phyloP scores from a whole-genome alignment of 2,113 vertebrate genomes.

The Nesogale talazaci region DNA sequence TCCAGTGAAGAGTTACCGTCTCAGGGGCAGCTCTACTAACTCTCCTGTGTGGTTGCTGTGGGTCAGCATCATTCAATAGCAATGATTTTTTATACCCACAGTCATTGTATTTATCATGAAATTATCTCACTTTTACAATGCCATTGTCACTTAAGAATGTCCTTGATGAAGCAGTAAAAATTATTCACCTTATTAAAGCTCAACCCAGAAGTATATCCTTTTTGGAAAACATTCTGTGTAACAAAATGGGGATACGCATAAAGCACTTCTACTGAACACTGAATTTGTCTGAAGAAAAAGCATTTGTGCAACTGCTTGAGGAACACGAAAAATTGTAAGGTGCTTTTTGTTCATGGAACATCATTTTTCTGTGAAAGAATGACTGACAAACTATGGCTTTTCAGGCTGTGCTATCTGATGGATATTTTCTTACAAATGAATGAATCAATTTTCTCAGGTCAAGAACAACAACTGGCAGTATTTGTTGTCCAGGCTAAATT shows the following conservation, averaged over 20 bases:
- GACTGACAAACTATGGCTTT: neutral
- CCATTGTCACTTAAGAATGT: neutral
- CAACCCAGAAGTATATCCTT: neutral
- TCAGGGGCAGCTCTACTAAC: no score
- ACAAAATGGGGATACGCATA: neutral
- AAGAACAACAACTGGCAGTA: neutral
- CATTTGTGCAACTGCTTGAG: neutral
- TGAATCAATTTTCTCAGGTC: neutral
- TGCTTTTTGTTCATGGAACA: neutral
- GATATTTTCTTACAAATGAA: slow-evolving; percentile 13
- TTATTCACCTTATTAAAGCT: neutral
- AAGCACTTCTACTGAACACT: neutral
- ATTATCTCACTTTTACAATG: neutral
- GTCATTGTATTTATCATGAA: neutral
- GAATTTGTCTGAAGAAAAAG: neutral
- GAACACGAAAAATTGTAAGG: neutral
- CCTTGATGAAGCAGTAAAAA: neutral
- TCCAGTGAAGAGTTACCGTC: no score
- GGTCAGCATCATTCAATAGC: no score
- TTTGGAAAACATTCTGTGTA: neutral
- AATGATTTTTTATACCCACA: neutral
- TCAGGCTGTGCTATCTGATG: neutral
- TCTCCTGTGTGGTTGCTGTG: no score
- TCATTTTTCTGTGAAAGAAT: slow-evolving; percentile 35
- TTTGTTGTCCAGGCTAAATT: neutral